Conservation (phyloP, 1,140 invertebrate species). For the Drosophila equinoxialis region DNA sequence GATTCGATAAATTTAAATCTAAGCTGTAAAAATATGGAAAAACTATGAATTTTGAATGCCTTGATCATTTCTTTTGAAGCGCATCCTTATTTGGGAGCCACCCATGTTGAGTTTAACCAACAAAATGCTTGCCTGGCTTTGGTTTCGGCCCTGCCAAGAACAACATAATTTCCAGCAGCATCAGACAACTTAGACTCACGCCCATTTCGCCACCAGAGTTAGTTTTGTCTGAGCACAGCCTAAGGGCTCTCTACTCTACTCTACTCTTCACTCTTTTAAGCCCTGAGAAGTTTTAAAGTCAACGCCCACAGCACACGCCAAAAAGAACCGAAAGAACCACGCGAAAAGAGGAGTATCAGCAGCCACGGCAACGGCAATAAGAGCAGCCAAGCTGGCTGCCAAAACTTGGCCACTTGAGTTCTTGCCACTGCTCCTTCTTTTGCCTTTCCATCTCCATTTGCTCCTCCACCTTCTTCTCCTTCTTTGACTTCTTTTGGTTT, state of each 20-base stretch:
- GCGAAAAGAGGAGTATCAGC: constrained; percentile 4
- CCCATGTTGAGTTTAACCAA: too few species aligned
- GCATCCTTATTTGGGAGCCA: background rate
- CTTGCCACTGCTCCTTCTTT: constrained; percentile 25
- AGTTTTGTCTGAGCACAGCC: background rate
- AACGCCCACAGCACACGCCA: constrained; percentile 74
- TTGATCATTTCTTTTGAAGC: too few species aligned
- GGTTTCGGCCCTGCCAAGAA: constrained; percentile 14
- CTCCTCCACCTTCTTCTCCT: background rate
- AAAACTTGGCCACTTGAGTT: constrained; percentile 70
- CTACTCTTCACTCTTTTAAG: background rate
- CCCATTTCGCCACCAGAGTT: constrained; percentile 62
- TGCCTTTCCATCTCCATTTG: background rate
- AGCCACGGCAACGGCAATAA: background rate
- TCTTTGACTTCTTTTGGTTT: constrained; percentile 20
- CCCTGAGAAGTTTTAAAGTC: constrained; percentile 37
- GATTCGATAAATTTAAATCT: too few species aligned
- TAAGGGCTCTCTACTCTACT: background rate
- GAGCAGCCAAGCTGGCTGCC: constrained; percentile 71
- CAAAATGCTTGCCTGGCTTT: background rate
- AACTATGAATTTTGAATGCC: too few species aligned
- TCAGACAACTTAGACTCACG: constrained; percentile 46
- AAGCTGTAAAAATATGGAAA: too few species aligned
- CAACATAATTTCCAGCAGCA: constrained; percentile 61
- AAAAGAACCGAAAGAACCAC: constrained; percentile 23